Evolutionary conservation across 1,140 invertebrate genomes (phyloP).

Genomic region (Drosophila sproati): DNA sequence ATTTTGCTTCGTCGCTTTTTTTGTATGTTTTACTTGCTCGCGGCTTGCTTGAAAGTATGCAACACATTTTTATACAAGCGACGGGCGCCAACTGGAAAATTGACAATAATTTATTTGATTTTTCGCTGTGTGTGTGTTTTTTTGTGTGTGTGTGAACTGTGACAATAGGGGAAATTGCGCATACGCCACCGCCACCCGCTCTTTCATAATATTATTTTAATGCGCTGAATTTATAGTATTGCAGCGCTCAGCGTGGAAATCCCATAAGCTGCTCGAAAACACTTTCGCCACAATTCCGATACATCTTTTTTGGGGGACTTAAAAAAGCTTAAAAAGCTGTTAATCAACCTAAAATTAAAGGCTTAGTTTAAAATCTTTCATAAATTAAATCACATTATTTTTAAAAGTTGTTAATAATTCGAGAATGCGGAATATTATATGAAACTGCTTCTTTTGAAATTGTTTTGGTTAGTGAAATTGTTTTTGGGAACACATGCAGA

Average conservation of each 20-base stretch:
- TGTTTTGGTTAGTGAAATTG: background rate
- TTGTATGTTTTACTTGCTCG: constrained; percentile 14
- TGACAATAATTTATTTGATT: constrained; percentile 84
- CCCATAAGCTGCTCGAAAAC: constrained; percentile 25
- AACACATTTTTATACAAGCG: constrained; percentile 50
- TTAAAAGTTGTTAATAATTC: no score
- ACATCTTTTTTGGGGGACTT: background rate
- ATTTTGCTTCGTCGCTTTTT: constrained; percentile 5
- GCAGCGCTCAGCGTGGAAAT: constrained; percentile 31
- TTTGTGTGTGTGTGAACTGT: constrained; percentile 10
- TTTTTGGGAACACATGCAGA: constrained; percentile 33
- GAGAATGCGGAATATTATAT: no score
- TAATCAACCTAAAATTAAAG: background rate
- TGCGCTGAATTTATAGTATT: constrained; percentile 65
- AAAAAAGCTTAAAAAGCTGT: background rate
- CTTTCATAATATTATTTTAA: constrained; percentile 76
- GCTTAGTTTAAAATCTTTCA: background rate
- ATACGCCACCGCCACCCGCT: constrained; percentile 28
- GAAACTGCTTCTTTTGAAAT: no score
- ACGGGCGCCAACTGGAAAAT: constrained; percentile 69
- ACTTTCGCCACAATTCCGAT: constrained; percentile 36
- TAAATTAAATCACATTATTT: no score
- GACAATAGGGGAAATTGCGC: constrained; percentile 43
- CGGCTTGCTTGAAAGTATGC: constrained; percentile 44
- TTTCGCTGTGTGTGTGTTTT: constrained; percentile 17